Base-by-base conservation (phyloP, 2,888 invertebrate species). In the Crepidodera aurea region DNA sequence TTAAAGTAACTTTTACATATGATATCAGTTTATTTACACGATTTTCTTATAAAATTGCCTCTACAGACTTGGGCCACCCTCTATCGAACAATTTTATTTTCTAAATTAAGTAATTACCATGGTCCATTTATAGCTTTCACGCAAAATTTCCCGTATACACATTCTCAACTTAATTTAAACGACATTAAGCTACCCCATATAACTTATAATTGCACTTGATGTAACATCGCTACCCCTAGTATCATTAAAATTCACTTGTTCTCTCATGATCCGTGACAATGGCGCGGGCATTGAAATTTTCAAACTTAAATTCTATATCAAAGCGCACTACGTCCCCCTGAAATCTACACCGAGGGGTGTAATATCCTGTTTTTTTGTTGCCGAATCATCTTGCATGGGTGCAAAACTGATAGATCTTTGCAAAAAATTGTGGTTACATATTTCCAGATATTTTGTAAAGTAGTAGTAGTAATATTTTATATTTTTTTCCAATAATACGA, bases 211-310 rank as follows among this genome's bases (percentile, higher is more conserved):
- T 22, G n/a, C 42, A 55, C 44, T 55, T 46, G 46, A 60, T 51
- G 18, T 12, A 40, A 40, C 8, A 18, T 40, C 16, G 16, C 32
- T 25, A n/a, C 40, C 67, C 69, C 71, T 74, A 71, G 63, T 71
- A 69, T 73, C 72, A 74, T 75, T 76, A 75, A 73, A 75, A 66
- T 71, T 70, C 75, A 76, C 75, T 77, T 75, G 77, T 76, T 73
- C 72, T 66, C 71, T 68, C 70, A 70, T 73, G 68, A 72, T 71
- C 69, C 71, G 67, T 73, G 68, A 71, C 71, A 71, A 40, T 18
- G 18, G 16, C 7, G 5, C 67, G 66, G 59, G 56, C 64, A 70
- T 69, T 72, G 70, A 70, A 67, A 71, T 68, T 71, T n/a, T 69
- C 67, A 62, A 63, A 70, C 70, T 69, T 46, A 48, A 57, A 57